Percentiles rank a stretch among this genome's conserved stretches.
phyloP scores from a whole-genome alignment of 2,797 vertebrate genomes.

The Phataginus tricuspis region DNA sequence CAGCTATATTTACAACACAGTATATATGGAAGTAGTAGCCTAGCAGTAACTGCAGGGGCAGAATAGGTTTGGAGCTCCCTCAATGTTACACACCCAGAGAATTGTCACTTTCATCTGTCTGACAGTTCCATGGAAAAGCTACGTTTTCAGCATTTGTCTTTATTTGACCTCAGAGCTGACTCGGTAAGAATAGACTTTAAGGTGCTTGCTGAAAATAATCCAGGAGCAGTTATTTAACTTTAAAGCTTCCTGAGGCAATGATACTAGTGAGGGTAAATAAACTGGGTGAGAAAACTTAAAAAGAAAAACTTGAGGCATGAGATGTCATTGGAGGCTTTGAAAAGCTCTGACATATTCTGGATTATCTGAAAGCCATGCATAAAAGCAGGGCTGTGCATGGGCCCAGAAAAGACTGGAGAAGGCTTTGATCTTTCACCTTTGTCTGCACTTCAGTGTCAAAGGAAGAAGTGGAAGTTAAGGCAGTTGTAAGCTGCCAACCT shows the following conservation, averaged over 20 bases:
- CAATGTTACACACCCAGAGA: not conserved
- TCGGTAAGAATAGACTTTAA: not conserved
- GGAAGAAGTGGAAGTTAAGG: not conserved
- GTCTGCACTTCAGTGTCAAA: not conserved
- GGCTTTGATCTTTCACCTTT: not conserved
- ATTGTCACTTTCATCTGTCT: not conserved
- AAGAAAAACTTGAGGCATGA: not conserved
- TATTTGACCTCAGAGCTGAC: not conserved
- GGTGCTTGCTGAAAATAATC: not conserved
- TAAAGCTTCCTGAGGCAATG: not conserved
- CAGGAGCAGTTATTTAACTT: not conserved
- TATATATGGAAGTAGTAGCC: not conserved
- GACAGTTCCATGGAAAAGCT: not conserved
- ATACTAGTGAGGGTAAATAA: not conserved
- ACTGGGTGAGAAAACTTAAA: not conserved
- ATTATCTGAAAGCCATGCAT: too few relatives aligned
- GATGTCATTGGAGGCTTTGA: not conserved
- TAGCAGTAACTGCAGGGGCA: not conserved
- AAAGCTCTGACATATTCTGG: not conserved
- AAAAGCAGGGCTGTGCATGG: not conserved
- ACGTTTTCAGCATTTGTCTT: not conserved
- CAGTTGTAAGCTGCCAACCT: not conserved
- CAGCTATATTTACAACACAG: not conserved
- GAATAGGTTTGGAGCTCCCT: not conserved
- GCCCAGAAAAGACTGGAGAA: not conserved